Evolutionary conservation across 1,140 invertebrate genomes (phyloP).

Genomic region (Sitobion miscanthi): DNA sequence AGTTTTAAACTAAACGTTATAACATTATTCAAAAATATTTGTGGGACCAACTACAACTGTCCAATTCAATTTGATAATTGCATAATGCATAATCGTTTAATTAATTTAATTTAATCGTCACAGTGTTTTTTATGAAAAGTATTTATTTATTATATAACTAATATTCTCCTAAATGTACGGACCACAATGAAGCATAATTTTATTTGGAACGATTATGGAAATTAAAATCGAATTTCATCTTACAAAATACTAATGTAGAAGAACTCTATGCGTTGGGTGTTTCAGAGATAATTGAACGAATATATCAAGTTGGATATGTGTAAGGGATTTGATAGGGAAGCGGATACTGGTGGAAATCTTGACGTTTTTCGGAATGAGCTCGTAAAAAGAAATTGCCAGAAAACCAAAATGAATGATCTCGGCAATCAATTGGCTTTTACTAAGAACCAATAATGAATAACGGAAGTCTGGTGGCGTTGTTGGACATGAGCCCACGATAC

Average conservation of each 20-base stretch:
- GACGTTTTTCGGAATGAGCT: constrained; percentile 23
- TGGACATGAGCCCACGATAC: neutral
- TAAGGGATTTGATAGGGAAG: neutral
- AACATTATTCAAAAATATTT: neutral
- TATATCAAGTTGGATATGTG: neutral
- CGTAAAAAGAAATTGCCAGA: constrained; percentile 29
- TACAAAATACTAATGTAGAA: neutral
- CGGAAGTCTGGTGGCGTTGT: neutral
- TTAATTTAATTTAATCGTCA: neutral
- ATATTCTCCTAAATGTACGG: neutral
- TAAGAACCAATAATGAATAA: neutral
- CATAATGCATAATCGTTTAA: neutral
- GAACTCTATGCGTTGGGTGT: neutral
- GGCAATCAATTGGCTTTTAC: constrained; percentile 18
- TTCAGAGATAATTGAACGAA: neutral
- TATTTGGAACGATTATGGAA: neutral
- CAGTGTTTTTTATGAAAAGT: neutral
- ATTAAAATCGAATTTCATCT: neutral
- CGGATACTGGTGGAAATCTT: neutral
- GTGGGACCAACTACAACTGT: neutral
- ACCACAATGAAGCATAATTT: neutral
- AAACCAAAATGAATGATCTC: constrained; percentile 24
- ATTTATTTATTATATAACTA: neutral
- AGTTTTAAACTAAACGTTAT: neutral
- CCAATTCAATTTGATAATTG: neutral